A percentile compares a stretch with the other conserved stretches of the same genome.
Evolutionary conservation across 2,113 vertebrate genomes (phyloP).

Genomic region (Psittacara wagleri): DNA sequence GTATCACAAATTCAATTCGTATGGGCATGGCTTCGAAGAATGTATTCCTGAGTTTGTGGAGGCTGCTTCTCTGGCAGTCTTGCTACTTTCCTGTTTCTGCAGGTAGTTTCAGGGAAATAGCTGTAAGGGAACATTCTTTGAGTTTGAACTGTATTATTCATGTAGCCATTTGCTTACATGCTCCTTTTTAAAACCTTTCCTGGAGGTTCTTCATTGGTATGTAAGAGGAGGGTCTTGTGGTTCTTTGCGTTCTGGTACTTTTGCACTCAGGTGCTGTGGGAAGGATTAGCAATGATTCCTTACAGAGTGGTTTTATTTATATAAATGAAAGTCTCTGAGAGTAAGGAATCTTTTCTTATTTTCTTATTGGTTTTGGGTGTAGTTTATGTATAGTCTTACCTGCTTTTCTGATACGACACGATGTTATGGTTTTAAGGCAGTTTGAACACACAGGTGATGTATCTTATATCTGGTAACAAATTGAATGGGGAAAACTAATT

Average conservation of each 20-base stretch:
- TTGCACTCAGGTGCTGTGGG: background rate
- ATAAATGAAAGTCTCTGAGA: background rate
- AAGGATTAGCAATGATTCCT: background rate
- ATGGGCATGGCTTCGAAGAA: background rate
- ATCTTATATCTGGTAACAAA: background rate
- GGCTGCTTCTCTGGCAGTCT: background rate
- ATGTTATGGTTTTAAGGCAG: background rate
- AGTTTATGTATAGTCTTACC: background rate
- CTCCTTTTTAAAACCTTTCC: background rate
- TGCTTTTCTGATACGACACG: background rate
- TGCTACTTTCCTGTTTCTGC: background rate
- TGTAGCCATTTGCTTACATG: background rate
- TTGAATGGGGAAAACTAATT: background rate
- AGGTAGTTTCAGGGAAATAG: background rate
- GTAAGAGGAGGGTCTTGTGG: background rate
- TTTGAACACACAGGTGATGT: background rate
- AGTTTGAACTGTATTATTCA: background rate
- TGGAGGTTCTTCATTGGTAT: background rate
- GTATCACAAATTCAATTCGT: background rate
- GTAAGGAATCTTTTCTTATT: background rate
- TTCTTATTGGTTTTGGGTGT: background rate
- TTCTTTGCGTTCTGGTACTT: background rate
- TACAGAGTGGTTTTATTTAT: background rate
- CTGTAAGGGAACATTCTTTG: background rate
- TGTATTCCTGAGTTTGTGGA: background rate